A percentile compares a stretch with the other conserved stretches of the same genome.
Conservation (phyloP, 2,888 invertebrate genomes). For the Lochmaea crataegi region DNA sequence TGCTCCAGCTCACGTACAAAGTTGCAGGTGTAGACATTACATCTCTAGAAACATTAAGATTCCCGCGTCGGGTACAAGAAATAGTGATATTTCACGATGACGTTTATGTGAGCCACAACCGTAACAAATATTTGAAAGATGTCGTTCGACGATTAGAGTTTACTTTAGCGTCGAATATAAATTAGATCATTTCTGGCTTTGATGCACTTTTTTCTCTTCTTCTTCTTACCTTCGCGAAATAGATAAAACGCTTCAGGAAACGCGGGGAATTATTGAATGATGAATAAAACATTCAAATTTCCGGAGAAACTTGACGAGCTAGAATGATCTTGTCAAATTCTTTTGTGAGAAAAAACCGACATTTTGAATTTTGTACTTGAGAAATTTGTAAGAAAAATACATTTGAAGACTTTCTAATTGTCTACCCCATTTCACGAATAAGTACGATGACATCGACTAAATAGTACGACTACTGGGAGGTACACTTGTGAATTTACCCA, state of each 20-base stretch:
- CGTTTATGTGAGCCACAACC: slow-evolving; percentile 29
- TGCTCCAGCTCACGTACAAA: slow-evolving; percentile 22
- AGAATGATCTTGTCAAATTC: too few species aligned
- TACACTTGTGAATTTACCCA: too few species aligned
- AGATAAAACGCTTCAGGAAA: slow-evolving; percentile 6
- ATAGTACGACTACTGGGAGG: too few species aligned
- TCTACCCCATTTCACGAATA: too few species aligned
- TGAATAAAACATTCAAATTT: slow-evolving; percentile 14
- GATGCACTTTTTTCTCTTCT: neutral
- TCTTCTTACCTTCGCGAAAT: slow-evolving; percentile 1
- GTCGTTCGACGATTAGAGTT: slow-evolving; percentile 23
- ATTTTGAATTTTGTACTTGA: too few species aligned
- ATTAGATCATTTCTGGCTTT: slow-evolving; percentile 21
- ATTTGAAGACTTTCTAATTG: too few species aligned
- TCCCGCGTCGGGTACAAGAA: slow-evolving; percentile 23
- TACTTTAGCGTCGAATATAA: slow-evolving; percentile 24
- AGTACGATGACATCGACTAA: too few species aligned
- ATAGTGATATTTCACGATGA: slow-evolving; percentile 26
- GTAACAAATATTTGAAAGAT: slow-evolving; percentile 32
- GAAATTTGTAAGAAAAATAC: too few species aligned
- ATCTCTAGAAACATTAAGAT: slow-evolving; percentile 22
- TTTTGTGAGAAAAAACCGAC: too few species aligned
- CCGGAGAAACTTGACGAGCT: slow-evolving; percentile 3
- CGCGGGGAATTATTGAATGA: neutral
- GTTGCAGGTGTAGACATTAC: slow-evolving; percentile 27